These are phyloP conservation scores for Diachasma alloeum DNA, from an alignment of 1,140 invertebrate species.

Conservation along the genomic window DNA sequence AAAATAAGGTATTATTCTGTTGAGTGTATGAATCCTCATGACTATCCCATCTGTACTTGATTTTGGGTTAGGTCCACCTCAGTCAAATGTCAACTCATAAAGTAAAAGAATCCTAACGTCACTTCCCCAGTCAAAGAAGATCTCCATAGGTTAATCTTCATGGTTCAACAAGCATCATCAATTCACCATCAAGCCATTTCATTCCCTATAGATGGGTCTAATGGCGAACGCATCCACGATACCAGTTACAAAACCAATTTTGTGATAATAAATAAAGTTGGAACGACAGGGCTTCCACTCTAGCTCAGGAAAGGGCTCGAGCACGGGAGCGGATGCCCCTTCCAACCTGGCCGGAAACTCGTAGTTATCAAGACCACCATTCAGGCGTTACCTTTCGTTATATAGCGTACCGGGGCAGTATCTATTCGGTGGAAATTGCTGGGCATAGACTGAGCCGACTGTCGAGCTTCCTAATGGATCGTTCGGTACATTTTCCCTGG, in stretches of 20 bases:
- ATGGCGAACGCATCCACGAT: background rate
- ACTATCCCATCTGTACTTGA: too few species aligned
- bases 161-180: background rate
- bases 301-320: background rate
- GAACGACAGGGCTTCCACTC: background rate
- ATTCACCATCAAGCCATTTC: background rate
- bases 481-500: background rate
- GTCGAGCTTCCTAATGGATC: background rate
- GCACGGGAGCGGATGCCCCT: conserved; percentile 7
- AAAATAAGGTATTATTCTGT: too few species aligned
- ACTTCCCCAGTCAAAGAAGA: too few species aligned
- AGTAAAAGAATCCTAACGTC: too few species aligned
- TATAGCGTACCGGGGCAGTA: background rate
- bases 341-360: conserved; percentile 16
- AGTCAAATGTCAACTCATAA: too few species aligned
- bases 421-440: background rate
- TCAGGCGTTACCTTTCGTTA: background rate
- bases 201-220: background rate
- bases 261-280: background rate
- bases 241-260: background rate
- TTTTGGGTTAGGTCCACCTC: too few species aligned
- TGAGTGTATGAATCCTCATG: too few species aligned
- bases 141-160: background rate
- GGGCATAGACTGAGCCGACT: background rate
- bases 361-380: conserved; percentile 13